phyloP scores from a whole-genome alignment of 2,113 vertebrate species.

The Sitta europaea region DNA sequence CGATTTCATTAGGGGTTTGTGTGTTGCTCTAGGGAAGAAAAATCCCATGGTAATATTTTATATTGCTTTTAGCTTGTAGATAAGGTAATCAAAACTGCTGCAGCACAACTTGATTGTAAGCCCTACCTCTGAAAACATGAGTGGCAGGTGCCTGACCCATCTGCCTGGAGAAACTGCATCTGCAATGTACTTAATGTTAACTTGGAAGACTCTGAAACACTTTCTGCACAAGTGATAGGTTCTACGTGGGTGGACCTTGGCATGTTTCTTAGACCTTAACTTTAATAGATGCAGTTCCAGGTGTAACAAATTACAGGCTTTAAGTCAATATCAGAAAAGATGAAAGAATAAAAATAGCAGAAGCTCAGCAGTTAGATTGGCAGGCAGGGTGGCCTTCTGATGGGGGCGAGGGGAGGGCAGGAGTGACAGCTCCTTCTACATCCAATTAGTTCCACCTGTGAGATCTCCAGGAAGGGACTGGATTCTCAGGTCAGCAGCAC shows the following conservation, averaged over 20 bases:
- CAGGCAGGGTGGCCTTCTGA: background rate
- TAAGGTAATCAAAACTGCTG: background rate
- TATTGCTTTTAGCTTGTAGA: background rate
- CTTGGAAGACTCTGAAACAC: background rate
- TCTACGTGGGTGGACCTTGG: background rate
- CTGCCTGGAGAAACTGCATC: background rate
- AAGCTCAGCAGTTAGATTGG: background rate
- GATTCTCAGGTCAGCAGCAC: background rate
- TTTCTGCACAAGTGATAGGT: background rate
- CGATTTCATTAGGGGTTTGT: slow-evolving; percentile 29
- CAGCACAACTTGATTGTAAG: background rate
- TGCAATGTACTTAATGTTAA: background rate
- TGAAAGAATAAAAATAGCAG: background rate
- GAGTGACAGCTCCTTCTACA: background rate
- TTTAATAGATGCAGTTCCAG: background rate
- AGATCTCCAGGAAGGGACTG: background rate
- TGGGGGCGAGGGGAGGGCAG: background rate
- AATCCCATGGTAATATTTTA: background rate
- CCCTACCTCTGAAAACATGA: background rate
- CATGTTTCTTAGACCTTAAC: background rate
- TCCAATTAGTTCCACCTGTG: background rate
- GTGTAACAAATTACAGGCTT: slow-evolving; percentile 15
- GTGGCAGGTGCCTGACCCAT: background rate
- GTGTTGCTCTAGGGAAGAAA: slow-evolving; percentile 7
- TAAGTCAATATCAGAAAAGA: background rate